Base-by-base conservation (phyloP, 2,113 vertebrate genomes). In the Aspiorhynchus laticeps region DNA sequence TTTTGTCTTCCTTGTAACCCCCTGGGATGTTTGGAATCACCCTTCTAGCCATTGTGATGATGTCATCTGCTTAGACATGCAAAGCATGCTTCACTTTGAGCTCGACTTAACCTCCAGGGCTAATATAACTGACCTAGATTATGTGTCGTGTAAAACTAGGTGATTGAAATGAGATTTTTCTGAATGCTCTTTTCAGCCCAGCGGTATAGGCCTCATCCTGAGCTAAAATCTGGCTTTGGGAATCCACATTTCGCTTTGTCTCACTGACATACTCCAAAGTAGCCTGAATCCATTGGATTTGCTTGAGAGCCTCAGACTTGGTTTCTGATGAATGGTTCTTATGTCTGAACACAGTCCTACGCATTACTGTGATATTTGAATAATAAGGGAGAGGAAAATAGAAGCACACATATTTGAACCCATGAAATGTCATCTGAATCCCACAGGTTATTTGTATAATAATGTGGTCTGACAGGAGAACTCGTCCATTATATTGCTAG, bases 11-110 rank as follows among this genome's bases (percentile, higher is more conserved):
- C 3, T 43, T 51, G n/a, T 36, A 14, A 24, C 31, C 61, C 8
- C 82, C 33, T 77, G 80, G 56, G 86, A 67, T 83, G 19, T 80
- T 33, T n/a, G 24, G 63, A 63, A 83, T 83, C 21, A 48, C 63
- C 48, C n/a, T n/a, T 83, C 63, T 46, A 71, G 74, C 46, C 75
- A 80, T 46, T 59, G 78, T 59, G 84, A 76, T 89, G 88, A 90
- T 88, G 87, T 90, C 88, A 90, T 90, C 87, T 81, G 43, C 80
- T 88, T 75, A 46, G 88, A 86, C 85, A 90, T 88, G 80, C 59
- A 84, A 84, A 88, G 84, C 69, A 41, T 88, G 84, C 63, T 88
- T 87, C 19, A 88, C 38, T 86, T 67, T 75, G 80, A 84, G 48
- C 69, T 84, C 59, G 46, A 84, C 24, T 88, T 81, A 82, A 67